A percentile compares a stretch with the other conserved stretches of the same genome.
Evolutionary conservation across 2,113 vertebrate genomes (phyloP).

Genomic region (Gambusia holbrooki): DNA sequence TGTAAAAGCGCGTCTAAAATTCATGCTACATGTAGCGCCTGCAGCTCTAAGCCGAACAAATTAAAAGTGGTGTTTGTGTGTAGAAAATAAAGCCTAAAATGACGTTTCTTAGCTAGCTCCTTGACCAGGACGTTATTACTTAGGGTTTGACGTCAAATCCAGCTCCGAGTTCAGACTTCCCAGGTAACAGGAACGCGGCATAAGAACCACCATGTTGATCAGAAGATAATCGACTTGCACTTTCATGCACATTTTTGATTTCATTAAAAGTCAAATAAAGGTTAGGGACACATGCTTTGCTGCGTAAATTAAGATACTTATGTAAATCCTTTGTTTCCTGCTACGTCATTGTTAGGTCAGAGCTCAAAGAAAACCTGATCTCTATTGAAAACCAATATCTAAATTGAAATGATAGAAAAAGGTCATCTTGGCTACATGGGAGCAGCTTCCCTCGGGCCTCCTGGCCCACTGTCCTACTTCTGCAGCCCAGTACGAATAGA

Average conservation of each 20-base stretch:
- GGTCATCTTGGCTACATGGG: conserved; percentile 21
- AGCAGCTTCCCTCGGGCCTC: conserved; percentile 15
- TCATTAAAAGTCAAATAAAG: background rate
- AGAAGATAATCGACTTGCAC: background rate
- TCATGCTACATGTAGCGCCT: no score
- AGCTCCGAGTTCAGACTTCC: no score
- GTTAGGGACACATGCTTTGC: background rate
- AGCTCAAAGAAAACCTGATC: no score
- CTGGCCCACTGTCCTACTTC: conserved; percentile 66
- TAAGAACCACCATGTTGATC: background rate
- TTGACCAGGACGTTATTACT: no score
- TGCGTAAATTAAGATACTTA: background rate
- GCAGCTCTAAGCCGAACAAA: no score
- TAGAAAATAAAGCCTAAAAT: no score
- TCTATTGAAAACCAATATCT: background rate
- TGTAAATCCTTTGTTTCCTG: background rate
- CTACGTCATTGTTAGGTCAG: background rate
- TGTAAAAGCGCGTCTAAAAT: no score
- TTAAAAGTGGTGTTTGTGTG: no score
- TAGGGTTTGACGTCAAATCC: no score
- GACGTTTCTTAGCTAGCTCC: no score
- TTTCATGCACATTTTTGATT: background rate
- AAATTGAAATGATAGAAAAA: conserved; percentile 10
- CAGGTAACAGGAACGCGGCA: no score
- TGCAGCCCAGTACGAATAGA: conserved; percentile 9